phyloP scores from a whole-genome alignment of 1,140 invertebrate species.

The Latrodectus geometricus region DNA sequence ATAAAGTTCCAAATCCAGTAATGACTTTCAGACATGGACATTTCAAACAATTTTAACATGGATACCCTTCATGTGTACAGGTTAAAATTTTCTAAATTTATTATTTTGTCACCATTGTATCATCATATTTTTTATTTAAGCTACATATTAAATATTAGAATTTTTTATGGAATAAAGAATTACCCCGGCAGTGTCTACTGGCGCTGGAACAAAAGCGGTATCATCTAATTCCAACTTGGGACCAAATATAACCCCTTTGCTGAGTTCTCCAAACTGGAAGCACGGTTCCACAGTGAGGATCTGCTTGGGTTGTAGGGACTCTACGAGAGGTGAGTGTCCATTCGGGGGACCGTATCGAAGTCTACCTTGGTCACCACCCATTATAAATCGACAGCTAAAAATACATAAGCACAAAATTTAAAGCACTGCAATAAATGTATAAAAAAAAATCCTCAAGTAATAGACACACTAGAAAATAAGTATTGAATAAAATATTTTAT shows the following conservation, averaged over 20 bases:
- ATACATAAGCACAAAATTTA: neutral
- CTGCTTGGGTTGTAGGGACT: conserved; percentile 93
- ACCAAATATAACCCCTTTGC: conserved; percentile 89
- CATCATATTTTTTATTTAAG: too few relatives aligned
- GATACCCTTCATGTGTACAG: too few relatives aligned
- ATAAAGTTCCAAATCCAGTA: too few relatives aligned
- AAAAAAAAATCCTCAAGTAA: neutral
- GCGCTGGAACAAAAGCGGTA: conserved; percentile 92
- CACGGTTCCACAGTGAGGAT: conserved; percentile 93
- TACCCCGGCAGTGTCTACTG: conserved; percentile 90
- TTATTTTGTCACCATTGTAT: too few relatives aligned
- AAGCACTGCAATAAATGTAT: neutral
- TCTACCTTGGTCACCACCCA: conserved; percentile 96
- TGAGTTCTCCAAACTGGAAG: conserved; percentile 97
- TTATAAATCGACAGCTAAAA: conserved; percentile 90
- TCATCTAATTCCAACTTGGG: conserved; percentile 87
- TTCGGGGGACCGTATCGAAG: conserved; percentile 91
- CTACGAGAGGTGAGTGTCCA: conserved; percentile 92
- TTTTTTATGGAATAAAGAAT: conserved; percentile 64
- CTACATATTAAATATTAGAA: too few relatives aligned
- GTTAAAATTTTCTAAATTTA: too few relatives aligned
- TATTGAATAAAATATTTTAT: neutral
- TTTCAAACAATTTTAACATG: too few relatives aligned
- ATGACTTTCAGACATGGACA: too few relatives aligned
- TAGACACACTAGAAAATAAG: neutral